Conservation (phyloP, 2,888 invertebrate genomes). For the Stenodema calcarata region DNA sequence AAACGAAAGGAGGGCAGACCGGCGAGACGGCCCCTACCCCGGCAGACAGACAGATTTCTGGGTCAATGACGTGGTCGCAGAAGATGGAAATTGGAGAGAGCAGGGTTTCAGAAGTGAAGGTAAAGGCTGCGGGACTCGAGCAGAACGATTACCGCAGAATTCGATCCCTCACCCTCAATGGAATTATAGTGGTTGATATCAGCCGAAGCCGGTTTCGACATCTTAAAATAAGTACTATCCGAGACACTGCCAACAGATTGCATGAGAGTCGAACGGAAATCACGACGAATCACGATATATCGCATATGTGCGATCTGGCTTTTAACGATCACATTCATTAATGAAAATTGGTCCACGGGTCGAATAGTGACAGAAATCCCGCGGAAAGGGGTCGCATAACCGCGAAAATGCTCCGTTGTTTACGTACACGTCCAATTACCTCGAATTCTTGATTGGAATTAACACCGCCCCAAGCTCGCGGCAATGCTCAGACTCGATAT, state of each 20-base stretch:
- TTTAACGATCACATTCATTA: no score
- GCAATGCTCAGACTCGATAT: no score
- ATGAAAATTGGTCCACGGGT: no score
- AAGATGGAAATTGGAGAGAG: neutral
- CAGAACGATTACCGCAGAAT: neutral
- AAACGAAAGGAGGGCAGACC: constrained; percentile 25
- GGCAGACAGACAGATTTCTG: neutral
- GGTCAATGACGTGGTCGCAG: neutral
- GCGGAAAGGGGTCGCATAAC: no score
- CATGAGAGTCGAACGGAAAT: no score
- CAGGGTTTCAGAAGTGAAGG: neutral
- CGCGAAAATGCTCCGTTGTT: no score
- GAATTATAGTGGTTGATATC: neutral
- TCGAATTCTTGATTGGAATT: no score
- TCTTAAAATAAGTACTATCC: neutral
- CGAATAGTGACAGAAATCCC: no score
- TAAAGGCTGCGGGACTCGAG: neutral
- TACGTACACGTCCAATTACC: no score
- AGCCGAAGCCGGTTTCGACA: neutral
- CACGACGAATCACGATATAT: no score
- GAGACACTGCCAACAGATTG: neutral
- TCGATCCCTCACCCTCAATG: neutral
- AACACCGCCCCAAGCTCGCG: no score
- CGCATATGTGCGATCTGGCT: no score
- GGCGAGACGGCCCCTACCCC: neutral